Conservation (phyloP, 2,797 vertebrate species). For the Sebastes nivosus region DNA sequence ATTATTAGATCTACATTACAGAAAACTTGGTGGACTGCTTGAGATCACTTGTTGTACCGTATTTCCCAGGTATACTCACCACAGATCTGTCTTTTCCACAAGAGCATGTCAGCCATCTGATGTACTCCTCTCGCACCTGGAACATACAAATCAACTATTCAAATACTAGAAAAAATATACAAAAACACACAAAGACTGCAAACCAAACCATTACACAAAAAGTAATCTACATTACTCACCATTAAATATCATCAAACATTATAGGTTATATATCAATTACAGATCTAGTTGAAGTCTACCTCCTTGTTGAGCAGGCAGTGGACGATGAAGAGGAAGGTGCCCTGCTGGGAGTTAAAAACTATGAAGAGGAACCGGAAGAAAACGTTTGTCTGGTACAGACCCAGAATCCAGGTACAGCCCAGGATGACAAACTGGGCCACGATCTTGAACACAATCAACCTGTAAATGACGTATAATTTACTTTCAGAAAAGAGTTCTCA, state of each 20-base stretch:
- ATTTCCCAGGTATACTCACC: constrained; percentile 33
- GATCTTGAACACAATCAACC: constrained; percentile 77
- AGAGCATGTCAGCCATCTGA: constrained; percentile 48
- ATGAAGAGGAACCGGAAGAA: constrained; percentile 74
- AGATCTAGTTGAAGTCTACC: constrained; percentile 42
- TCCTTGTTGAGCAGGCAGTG: constrained; percentile 79
- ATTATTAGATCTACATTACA: no score
- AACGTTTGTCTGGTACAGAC: constrained; percentile 67
- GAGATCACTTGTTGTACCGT: no score
- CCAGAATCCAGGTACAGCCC: constrained; percentile 80
- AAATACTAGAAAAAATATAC: neutral
- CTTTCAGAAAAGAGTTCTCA: neutral
- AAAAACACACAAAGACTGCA: neutral
- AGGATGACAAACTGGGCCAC: constrained; percentile 77
- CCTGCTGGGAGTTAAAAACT: constrained; percentile 79
- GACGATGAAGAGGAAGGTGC: constrained; percentile 78
- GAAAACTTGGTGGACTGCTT: no score
- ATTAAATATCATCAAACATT: neutral
- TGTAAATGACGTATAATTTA: constrained; percentile 15
- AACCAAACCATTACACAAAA: neutral
- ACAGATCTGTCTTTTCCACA: constrained; percentile 6
- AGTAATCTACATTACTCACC: neutral
- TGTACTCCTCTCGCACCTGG: constrained; percentile 64
- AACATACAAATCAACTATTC: neutral
- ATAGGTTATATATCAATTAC: neutral